Conservation (phyloP, 2,888 invertebrate genomes). For the Acleris holmiana region DNA sequence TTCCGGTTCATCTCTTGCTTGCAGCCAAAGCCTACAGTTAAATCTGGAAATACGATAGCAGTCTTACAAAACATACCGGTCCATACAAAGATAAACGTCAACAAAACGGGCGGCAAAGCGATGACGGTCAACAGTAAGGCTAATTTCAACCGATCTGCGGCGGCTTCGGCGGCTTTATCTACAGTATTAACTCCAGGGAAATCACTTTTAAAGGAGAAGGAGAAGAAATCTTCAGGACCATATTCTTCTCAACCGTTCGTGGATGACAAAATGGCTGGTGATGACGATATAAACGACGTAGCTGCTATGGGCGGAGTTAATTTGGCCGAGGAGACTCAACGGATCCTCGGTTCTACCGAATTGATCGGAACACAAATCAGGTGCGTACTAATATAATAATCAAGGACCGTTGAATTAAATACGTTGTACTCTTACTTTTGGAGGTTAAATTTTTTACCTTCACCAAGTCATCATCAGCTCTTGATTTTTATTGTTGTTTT, state of each 20-base stretch:
- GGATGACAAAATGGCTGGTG: slow-evolving; percentile 87
- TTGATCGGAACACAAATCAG: slow-evolving; percentile 94
- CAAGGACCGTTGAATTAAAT: no score
- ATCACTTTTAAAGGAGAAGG: slow-evolving; percentile 90
- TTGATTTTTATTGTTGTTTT: no score
- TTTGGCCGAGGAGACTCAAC: slow-evolving; percentile 96
- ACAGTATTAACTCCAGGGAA: slow-evolving; percentile 79
- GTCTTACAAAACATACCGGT: slow-evolving; percentile 77
- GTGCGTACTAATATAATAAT: slow-evolving; percentile 40
- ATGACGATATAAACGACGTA: slow-evolving; percentile 99
- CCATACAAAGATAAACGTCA: slow-evolving; percentile 69
- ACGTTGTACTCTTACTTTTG: no score
- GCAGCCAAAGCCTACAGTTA: slow-evolving; percentile 59
- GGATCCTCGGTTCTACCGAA: slow-evolving; percentile 95
- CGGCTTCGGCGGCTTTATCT: slow-evolving; percentile 58
- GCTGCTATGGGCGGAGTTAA: slow-evolving; percentile 99
- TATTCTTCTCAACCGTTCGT: slow-evolving; percentile 63
- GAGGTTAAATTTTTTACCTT: no score
- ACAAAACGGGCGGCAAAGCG: slow-evolving; percentile 69
- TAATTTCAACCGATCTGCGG: slow-evolving; percentile 62
- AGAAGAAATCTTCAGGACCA: slow-evolving; percentile 85
- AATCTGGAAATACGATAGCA: slow-evolving; percentile 64
- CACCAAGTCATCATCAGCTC: no score
- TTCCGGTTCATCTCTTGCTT: slow-evolving; percentile 29
- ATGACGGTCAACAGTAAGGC: slow-evolving; percentile 77